These are phyloP conservation scores for Zelleria hepariella DNA, from an alignment of 2,888 invertebrate species.

Conservation along the genomic window DNA sequence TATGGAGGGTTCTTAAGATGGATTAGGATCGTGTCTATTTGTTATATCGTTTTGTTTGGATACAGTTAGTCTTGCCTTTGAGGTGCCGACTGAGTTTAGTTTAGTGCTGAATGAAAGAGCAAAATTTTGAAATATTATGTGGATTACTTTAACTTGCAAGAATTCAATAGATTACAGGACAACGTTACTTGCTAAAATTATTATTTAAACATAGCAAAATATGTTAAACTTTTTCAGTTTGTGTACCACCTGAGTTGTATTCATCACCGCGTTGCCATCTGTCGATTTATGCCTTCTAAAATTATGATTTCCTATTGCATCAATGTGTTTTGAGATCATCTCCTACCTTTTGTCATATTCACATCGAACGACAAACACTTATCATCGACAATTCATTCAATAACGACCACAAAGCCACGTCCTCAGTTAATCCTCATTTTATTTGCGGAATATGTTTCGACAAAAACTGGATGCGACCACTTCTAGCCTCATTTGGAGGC, in stretches of 20 bases:
- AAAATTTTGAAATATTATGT: not conserved
- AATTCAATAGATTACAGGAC: too few species aligned
- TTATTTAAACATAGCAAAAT: too few species aligned
- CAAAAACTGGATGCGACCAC: slow-evolving; percentile 15
- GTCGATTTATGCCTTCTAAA: too few species aligned
- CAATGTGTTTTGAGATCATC: not conserved
- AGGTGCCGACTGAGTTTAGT: slow-evolving; percentile 1
- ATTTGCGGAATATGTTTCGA: not conserved
- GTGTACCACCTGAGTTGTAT: too few species aligned
- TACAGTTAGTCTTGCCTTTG: slow-evolving; percentile 4
- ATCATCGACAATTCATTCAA: not conserved
- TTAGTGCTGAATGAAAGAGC: not conserved
- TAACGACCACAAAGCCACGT: not conserved
- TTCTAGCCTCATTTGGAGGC: slow-evolving; percentile 21
- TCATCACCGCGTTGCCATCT: too few species aligned
- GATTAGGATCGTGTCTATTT: slow-evolving; percentile 7
- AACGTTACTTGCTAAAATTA: too few species aligned
- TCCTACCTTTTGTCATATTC: too few species aligned
- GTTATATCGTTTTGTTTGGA: not conserved
- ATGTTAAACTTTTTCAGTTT: too few species aligned
- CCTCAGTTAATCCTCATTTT: not conserved
- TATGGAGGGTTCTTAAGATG: slow-evolving; percentile 23
- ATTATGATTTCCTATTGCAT: not conserved
- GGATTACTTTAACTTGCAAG: not conserved
- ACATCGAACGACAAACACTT: not conserved